These are phyloP conservation scores for Dynastes hyllus DNA, from an alignment of 2,888 invertebrate genomes.

Conservation along the genomic window DNA sequence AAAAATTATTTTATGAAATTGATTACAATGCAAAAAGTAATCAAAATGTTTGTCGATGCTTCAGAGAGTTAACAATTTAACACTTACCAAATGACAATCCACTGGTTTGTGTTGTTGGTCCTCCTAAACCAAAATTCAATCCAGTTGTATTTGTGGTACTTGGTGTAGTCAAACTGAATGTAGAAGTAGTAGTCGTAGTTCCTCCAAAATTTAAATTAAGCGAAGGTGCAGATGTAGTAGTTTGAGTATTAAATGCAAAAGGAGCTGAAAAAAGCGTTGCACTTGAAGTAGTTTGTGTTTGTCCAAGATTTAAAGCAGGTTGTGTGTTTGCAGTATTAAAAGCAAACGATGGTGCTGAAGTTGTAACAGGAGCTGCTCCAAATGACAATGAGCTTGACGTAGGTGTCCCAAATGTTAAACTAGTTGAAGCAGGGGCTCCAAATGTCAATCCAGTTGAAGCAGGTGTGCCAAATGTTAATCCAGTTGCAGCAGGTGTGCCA, in stretches of 20 bases:
- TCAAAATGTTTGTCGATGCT: too few relatives aligned
- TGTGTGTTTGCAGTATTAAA: conserved; percentile 52
- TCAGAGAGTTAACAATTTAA: background rate
- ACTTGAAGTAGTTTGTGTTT: conserved; percentile 35
- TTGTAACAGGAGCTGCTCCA: conserved; percentile 43
- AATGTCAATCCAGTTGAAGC: conserved; percentile 52
- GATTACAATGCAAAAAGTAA: too few relatives aligned
- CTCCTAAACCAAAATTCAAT: conserved; percentile 52
- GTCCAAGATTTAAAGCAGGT: conserved; percentile 30
- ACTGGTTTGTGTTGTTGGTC: conserved; percentile 52
- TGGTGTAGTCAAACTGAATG: conserved; percentile 64
- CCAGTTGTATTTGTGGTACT: conserved; percentile 52
- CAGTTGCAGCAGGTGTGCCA: conserved; percentile 54
- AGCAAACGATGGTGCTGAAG: conserved; percentile 51
- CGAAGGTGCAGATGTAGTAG: conserved; percentile 56
- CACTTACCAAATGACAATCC: conserved; percentile 54
- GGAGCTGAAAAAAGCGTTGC: conserved; percentile 14
- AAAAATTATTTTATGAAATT: too few relatives aligned
- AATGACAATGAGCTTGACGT: conserved; percentile 31
- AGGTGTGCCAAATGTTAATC: conserved; percentile 48
- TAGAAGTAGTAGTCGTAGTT: conserved; percentile 56
- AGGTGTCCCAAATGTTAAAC: conserved; percentile 48
- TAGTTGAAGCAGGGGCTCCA: conserved; percentile 53
- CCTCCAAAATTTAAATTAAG: conserved; percentile 62
- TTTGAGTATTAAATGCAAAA: conserved; percentile 30